These are phyloP conservation scores for Sinohyriopsis cumingii DNA, from an alignment of 2,888 invertebrate species.

Conservation along the genomic window DNA sequence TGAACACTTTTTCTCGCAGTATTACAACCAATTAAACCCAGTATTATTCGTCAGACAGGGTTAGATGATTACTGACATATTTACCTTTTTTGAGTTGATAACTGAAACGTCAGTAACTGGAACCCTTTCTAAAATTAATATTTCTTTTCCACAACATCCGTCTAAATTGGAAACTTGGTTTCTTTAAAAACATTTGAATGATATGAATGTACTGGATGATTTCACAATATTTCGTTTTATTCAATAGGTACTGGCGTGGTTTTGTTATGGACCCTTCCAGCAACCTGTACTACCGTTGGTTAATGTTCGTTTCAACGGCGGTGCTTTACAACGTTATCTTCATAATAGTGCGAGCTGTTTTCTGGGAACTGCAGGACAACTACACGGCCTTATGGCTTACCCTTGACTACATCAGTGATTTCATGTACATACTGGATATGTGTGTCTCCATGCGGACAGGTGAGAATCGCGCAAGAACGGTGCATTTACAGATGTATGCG, in stretches of 20 bases:
- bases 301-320: constrained; percentile 87
- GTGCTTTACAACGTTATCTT: constrained; percentile 93
- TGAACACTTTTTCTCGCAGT: no score
- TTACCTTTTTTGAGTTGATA: no score
- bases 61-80: no score
- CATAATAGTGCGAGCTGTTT: constrained; percentile 91
- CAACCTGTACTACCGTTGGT: constrained; percentile 90
- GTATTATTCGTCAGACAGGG: no score
- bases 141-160: no score
- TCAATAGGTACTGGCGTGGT: constrained; percentile 60
- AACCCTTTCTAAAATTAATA: no score
- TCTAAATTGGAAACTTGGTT: no score
- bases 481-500: not conserved
- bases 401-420: constrained; percentile 90
- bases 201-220: no score
- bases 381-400: constrained; percentile 84
- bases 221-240: not conserved
- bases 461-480: constrained; percentile 65
- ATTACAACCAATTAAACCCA: no score
- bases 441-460: constrained; percentile 92
- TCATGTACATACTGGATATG: constrained; percentile 89
- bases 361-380: constrained; percentile 88
- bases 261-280: constrained; percentile 83
- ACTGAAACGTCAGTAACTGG: no score
- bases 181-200: not conserved